Conservation (phyloP, 2,888 invertebrate genomes). For the Noctua pronuba region DNA sequence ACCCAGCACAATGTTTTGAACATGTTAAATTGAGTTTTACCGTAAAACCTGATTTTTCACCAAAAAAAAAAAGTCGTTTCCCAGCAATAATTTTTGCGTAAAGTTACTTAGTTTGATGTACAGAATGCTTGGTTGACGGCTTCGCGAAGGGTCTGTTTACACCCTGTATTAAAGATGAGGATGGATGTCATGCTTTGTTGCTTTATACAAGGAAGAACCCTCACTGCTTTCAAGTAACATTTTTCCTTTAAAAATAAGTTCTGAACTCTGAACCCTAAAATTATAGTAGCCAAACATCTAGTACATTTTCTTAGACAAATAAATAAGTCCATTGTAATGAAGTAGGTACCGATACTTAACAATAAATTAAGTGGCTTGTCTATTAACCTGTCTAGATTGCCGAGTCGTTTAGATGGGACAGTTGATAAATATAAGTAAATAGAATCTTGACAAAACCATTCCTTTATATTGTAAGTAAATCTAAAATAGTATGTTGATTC, state of each 20-base stretch:
- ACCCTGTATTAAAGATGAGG: background rate
- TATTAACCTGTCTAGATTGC: constrained; percentile 24
- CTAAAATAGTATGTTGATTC: background rate
- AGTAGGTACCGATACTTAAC: background rate
- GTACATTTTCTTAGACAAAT: background rate
- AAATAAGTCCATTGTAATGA: background rate
- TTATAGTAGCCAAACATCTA: too few relatives aligned
- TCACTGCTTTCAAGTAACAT: too few relatives aligned
- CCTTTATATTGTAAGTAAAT: background rate
- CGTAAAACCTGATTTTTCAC: too few relatives aligned
- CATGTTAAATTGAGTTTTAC: too few relatives aligned
- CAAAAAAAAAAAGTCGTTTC: too few relatives aligned
- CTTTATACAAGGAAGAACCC: background rate
- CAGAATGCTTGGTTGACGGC: too few relatives aligned
- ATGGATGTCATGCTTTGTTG: background rate
- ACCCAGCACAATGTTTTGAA: too few relatives aligned
- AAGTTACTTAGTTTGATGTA: too few relatives aligned
- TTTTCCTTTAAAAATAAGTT: too few relatives aligned
- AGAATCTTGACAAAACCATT: constrained; percentile 13
- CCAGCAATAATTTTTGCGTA: too few relatives aligned
- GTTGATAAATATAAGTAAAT: constrained; percentile 29
- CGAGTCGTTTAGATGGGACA: constrained; percentile 22
- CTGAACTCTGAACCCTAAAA: background rate
- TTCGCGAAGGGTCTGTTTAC: too few relatives aligned
- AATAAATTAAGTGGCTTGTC: constrained; percentile 29